These are phyloP conservation scores for Scolopax rusticola DNA, from an alignment of 2,797 vertebrate genomes.

Conservation along the genomic window DNA sequence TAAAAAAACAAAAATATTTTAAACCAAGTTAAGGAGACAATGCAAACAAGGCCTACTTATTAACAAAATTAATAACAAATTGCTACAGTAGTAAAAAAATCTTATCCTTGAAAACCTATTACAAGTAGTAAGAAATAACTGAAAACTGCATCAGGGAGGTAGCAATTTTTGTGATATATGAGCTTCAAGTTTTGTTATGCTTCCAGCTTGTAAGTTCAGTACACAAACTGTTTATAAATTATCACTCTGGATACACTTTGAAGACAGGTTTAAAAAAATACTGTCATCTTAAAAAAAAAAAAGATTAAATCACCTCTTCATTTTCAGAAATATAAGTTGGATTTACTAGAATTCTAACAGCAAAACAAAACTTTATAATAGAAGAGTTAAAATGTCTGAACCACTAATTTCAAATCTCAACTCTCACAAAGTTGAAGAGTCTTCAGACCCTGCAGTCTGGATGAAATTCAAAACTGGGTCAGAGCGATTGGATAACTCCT, in stretches of 20 bases:
- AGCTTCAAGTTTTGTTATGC: neutral
- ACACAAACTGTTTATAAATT: neutral
- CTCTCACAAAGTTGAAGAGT: neutral
- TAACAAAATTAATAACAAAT: neutral
- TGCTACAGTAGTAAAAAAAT: neutral
- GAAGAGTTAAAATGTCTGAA: neutral
- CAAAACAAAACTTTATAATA: neutral
- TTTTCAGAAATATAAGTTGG: neutral
- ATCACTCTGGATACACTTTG: neutral
- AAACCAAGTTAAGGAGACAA: neutral
- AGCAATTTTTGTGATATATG: neutral
- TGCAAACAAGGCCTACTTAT: neutral
- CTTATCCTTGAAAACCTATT: neutral
- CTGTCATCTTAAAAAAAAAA: neutral
- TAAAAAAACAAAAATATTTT: neutral
- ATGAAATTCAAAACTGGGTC: too few relatives aligned
- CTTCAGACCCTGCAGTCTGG: neutral
- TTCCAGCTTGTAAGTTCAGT: neutral
- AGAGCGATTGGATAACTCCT: neutral
- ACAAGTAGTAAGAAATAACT: neutral
- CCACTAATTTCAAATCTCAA: neutral
- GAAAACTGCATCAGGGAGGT: neutral
- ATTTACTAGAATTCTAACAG: neutral
- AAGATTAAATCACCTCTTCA: neutral
- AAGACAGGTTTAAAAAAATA: neutral